Conservation (phyloP, 2,888 invertebrate species). For the Temnothorax unifasciatus region DNA sequence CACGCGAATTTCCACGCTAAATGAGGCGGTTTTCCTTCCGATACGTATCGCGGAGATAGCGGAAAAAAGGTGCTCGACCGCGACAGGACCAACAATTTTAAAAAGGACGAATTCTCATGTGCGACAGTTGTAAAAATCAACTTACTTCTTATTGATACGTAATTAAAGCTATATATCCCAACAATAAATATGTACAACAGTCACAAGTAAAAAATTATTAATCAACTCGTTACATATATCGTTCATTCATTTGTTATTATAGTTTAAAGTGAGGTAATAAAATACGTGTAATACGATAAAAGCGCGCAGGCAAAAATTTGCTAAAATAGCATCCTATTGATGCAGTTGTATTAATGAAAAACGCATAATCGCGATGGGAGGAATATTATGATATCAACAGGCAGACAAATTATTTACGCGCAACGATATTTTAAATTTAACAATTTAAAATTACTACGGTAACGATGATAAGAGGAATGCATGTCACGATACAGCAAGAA, state of each 20-base stretch:
- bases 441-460: too few relatives aligned
- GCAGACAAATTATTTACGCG: too few relatives aligned
- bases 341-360: not conserved
- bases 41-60: not conserved
- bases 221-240: not conserved
- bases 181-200: not conserved
- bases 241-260: not conserved
- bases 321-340: not conserved
- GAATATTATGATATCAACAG: not conserved
- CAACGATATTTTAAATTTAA: not conserved
- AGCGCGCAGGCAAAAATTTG: not conserved
- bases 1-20: slow-evolving; percentile 3
- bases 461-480: not conserved
- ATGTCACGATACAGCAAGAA: not conserved
- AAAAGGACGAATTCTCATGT: too few relatives aligned
- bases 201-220: not conserved
- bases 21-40: not conserved
- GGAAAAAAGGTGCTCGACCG: not conserved
- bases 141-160: too few relatives aligned
- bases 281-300: not conserved
- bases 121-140: too few relatives aligned
- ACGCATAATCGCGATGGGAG: not conserved
- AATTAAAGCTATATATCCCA: too few relatives aligned
- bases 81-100: not conserved
- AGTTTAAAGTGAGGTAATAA: not conserved